Evolutionary conservation across 2,888 invertebrate genomes (phyloP).

Genomic region (Masnerella sp.): DNA sequence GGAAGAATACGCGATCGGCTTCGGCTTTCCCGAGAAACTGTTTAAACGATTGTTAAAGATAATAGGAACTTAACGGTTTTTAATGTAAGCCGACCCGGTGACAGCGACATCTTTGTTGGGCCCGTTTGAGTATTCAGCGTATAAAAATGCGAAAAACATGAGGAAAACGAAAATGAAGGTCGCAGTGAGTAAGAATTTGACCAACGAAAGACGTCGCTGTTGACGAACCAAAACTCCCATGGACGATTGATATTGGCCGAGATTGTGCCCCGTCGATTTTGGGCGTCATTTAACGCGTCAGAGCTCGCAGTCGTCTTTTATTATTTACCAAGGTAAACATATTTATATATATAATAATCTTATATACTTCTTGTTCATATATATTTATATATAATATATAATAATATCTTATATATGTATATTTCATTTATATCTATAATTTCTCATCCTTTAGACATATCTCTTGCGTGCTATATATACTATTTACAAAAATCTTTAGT

Average conservation of each 20-base stretch:
- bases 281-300: constrained; percentile 64
- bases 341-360: constrained; percentile 66
- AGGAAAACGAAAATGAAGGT: not conserved
- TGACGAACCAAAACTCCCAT: constrained; percentile 10
- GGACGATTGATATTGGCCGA: constrained; percentile 2
- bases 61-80: constrained; percentile 69
- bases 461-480: constrained; percentile 73
- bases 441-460: constrained; percentile 69
- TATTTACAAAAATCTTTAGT: constrained; percentile 74
- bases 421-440: constrained; percentile 76
- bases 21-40: constrained; percentile 63
- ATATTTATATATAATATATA: constrained; percentile 68
- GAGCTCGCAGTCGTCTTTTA: constrained; percentile 72
- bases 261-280: constrained; percentile 10
- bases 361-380: constrained; percentile 67
- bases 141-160: not conserved
- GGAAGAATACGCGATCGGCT: constrained; percentile 51
- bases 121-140: constrained; percentile 26
- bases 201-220: constrained; percentile 12
- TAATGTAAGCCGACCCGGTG: constrained; percentile 16
- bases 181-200: too few species aligned
- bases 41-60: constrained; percentile 68
- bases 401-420: constrained; percentile 76
- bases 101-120: constrained; percentile 22
- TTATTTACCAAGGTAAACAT: constrained; percentile 77